Conservation (phyloP, 2,888 invertebrate genomes). For the Subacronicta megacephala region DNA sequence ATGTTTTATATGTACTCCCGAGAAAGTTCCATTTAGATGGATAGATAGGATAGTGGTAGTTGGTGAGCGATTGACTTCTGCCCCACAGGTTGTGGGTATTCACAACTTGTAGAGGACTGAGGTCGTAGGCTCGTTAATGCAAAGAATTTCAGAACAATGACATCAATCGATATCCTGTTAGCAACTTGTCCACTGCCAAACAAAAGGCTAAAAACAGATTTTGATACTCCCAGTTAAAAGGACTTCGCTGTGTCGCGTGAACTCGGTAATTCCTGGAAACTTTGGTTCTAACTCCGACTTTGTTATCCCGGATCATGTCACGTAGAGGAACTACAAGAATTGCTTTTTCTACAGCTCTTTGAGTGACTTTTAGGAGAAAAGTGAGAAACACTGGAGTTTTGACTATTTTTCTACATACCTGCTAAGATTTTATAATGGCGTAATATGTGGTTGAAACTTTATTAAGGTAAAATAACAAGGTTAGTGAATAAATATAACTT, state of each 20-base stretch:
- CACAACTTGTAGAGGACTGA: too few species aligned
- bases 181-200: conserved; percentile 10
- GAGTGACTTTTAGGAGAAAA: conserved; percentile 35
- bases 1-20: too few species aligned
- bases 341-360: conserved; percentile 42
- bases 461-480: too few species aligned
- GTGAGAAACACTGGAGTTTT: background rate
- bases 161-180: background rate
- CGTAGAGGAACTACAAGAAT: conserved; percentile 45
- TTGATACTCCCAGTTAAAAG: conserved; percentile 21
- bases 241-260: conserved; percentile 27
- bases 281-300: conserved; percentile 35
- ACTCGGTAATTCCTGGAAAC: conserved; percentile 45
- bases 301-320: conserved; percentile 47
- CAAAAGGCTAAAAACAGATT: conserved; percentile 19
- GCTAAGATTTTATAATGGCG: background rate
- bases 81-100: too few species aligned
- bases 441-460: too few species aligned
- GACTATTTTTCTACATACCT: background rate
- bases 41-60: too few species aligned
- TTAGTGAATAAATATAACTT: too few species aligned
- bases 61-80: too few species aligned
- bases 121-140: too few species aligned
- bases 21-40: too few species aligned
- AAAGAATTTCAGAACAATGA: background rate